phyloP scores from a whole-genome alignment of 2,113 vertebrate genomes.

The Colistium nudipinnis region DNA sequence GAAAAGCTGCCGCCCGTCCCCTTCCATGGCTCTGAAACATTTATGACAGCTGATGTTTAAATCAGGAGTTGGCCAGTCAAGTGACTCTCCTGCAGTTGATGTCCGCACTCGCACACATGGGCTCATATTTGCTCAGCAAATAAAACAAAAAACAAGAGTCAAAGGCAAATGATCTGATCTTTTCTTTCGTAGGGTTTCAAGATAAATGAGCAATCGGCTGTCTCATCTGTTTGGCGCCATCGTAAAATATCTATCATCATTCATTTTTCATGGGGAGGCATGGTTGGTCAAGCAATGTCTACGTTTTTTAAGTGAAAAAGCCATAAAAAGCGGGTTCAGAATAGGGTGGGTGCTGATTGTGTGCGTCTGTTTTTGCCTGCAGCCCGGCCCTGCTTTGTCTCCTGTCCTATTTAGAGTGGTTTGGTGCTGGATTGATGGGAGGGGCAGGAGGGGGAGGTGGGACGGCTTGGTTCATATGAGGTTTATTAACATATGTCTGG shows the following conservation, averaged over 20 bases:
- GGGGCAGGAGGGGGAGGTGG: constrained; percentile 24
- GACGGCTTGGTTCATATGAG: constrained; percentile 37
- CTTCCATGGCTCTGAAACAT: constrained; percentile 73
- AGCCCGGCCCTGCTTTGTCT: constrained; percentile 66
- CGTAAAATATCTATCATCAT: constrained; percentile 35
- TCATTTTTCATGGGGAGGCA: constrained; percentile 13
- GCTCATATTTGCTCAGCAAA: not conserved
- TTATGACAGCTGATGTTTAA: constrained; percentile 80
- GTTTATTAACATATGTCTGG: constrained; percentile 69
- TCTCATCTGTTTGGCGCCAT: constrained; percentile 33
- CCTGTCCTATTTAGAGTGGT: constrained; percentile 43
- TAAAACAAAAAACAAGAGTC: not conserved
- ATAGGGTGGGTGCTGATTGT: too few relatives aligned
- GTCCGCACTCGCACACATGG: constrained; percentile 14
- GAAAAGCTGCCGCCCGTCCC: constrained; percentile 47
- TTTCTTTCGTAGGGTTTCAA: constrained; percentile 2
- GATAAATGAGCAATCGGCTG: constrained; percentile 25
- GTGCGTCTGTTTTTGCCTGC: constrained; percentile 47
- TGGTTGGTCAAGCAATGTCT: constrained; percentile 11
- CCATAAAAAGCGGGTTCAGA: constrained; percentile 8
- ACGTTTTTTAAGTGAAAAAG: constrained; percentile 13
- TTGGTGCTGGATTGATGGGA: constrained; percentile 48
- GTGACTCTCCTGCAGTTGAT: constrained; percentile 20
- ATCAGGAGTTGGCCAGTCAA: constrained; percentile 63
- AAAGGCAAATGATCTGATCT: not conserved